Percentiles rank a stretch among this genome's conserved stretches.
These are phyloP conservation scores for Phoebastria nigripes DNA, from an alignment of 2,797 vertebrate species.

Conservation along the genomic window DNA sequence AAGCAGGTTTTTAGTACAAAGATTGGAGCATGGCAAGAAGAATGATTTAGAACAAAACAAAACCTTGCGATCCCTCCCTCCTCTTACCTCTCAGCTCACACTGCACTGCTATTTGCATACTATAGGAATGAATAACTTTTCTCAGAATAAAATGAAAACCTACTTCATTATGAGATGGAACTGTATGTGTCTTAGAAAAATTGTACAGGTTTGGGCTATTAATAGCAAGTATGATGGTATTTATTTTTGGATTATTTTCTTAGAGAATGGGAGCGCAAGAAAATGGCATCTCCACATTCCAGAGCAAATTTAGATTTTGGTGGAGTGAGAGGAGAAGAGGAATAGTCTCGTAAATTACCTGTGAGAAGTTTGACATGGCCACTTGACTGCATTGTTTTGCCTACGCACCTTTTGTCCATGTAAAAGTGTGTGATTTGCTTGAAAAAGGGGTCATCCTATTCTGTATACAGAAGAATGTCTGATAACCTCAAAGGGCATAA, in stretches of 20 bases:
- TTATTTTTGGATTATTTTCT: neutral
- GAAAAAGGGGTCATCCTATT: slow-evolving; percentile 57
- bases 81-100: neutral
- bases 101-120: neutral
- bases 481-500: slow-evolving; percentile 72
- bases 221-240: neutral
- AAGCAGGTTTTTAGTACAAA: slow-evolving; percentile 35
- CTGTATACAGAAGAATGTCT: slow-evolving; percentile 66
- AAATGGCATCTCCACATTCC: neutral
- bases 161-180: neutral
- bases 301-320: slow-evolving; percentile 27
- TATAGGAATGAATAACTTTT: neutral
- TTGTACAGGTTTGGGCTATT: neutral
- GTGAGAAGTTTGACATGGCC: slow-evolving; percentile 43
- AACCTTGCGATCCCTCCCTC: neutral
- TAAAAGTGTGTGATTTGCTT: slow-evolving; percentile 38
- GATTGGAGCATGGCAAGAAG: neutral
- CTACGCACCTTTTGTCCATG: slow-evolving; percentile 23
- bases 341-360: slow-evolving; percentile 40
- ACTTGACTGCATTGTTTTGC: slow-evolving; percentile 52
- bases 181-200: neutral
- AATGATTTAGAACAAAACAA: slow-evolving; percentile 31
- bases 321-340: neutral
- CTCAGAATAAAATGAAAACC: slow-evolving; percentile 8
- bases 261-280: neutral